phyloP scores from a whole-genome alignment of 2,797 vertebrate species.

The Tapera naevia region DNA sequence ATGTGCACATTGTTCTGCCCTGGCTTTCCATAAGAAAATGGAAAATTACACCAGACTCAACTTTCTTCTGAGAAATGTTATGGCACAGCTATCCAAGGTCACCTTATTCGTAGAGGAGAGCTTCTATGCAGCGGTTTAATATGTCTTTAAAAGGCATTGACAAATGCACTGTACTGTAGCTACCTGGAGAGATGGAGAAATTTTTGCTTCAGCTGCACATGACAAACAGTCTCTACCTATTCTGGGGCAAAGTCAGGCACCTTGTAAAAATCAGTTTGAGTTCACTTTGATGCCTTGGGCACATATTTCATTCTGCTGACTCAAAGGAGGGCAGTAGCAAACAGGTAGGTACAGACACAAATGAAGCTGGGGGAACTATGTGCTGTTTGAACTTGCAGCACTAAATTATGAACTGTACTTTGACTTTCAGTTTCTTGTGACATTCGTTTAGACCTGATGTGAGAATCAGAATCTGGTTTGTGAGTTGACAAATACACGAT shows the following conservation, averaged over 20 bases:
- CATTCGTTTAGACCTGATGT: neutral
- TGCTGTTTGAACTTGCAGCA: neutral
- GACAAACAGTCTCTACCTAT: neutral
- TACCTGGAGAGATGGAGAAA: neutral
- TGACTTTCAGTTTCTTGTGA: neutral
- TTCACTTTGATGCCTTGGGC: neutral
- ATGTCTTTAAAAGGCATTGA: neutral
- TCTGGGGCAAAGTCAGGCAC: neutral
- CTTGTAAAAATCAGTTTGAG: neutral
- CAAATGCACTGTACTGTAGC: neutral
- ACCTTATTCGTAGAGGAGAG: neutral
- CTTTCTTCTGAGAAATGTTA: neutral
- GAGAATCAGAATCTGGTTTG: neutral
- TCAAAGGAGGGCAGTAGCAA: neutral
- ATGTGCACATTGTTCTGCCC: neutral
- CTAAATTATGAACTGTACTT: neutral
- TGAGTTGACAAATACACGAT: neutral
- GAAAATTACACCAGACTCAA: neutral
- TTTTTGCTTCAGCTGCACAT: neutral
- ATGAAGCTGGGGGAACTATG: neutral
- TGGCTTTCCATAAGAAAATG: neutral
- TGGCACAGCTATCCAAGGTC: neutral
- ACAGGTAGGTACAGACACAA: constrained; percentile 24
- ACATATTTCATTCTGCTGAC: neutral
- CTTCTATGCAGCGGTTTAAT: neutral